Evolutionary conservation across 2,888 invertebrate genomes (phyloP), one percentile per base, ranked within the genome.

Genomic region (Scotopteryx bipunctaria): DNA sequence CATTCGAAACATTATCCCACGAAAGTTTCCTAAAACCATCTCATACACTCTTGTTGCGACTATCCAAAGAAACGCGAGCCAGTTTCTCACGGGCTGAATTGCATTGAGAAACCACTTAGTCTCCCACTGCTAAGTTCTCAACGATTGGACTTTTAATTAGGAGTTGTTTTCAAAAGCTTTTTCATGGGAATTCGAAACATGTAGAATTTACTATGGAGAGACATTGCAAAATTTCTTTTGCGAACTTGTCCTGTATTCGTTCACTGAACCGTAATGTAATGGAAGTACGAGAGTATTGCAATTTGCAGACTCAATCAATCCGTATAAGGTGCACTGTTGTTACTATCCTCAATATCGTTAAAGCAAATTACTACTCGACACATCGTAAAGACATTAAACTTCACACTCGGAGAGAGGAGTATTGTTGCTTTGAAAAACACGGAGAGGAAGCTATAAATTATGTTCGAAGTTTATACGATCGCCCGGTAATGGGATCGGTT

Each of bases 361-460:
- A 75, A 78, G 73, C 72, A 76, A 82, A 84, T 82, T 81, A 77
- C 78, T 76, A 68, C 63, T 81, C 78, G 76, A 78, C 82, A 83
- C 78, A 69, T 85, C 82, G 82, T 86, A 82, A 82, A 86, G 78
- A 73, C 76, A 83, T 84, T 83, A 83, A 53, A 79, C 77, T 81
- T 79, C 73, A 76, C 78, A 75, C 76, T 76, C 63, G 69, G 71
- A 53, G 73, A 74, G 76, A 65, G 66, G 71, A 73, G 80, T 72
- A 85, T 87, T 87, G 87, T 86, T 86, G 79, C 70, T 72, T 76
- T 82, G 86, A 86, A 85, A 87, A 87, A 87, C 79, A 80, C 67
- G 66, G 78, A 83, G 80, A 88, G 89, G 89, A 89, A 89, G 68
- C 83, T 72, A 89, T 89, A 89, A 89, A 89, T 89, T 83, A 86